Evolutionary conservation across 2,113 vertebrate species (phyloP).

Genomic region (Mystacornis crossleyi): DNA sequence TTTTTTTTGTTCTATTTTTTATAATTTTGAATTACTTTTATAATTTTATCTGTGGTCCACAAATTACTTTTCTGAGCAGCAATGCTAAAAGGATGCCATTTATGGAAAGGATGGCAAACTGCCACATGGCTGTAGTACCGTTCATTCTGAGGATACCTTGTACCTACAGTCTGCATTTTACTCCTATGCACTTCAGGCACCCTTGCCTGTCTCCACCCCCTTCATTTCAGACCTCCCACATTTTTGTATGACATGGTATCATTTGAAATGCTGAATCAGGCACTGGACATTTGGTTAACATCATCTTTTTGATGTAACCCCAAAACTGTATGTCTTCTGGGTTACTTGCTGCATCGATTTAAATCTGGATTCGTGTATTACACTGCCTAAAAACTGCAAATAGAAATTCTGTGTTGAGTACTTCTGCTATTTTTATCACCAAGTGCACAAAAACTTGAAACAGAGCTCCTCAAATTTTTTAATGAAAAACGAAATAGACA

Average conservation of each 20-base stretch:
- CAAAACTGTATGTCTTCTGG: background rate
- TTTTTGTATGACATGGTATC: background rate
- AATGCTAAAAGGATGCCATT: background rate
- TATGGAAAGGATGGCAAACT: background rate
- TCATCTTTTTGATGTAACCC: background rate
- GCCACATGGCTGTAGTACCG: background rate
- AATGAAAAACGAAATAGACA: background rate
- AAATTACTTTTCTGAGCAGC: conserved; percentile 1
- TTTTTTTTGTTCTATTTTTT: background rate
- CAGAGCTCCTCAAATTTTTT: background rate
- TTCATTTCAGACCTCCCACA: background rate
- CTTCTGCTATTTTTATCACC: conserved; percentile 15
- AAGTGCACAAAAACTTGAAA: background rate
- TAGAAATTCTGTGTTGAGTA: background rate
- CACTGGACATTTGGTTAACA: background rate
- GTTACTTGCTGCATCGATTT: background rate
- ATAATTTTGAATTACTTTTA: background rate
- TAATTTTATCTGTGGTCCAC: background rate
- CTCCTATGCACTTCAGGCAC: background rate
- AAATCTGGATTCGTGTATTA: background rate
- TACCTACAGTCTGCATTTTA: background rate
- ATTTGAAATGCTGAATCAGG: background rate
- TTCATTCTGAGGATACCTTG: background rate
- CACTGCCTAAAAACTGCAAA: background rate
- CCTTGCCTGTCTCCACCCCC: background rate